Conservation (phyloP, 1,140 invertebrate species). For the Heterodera schachtii region DNA sequence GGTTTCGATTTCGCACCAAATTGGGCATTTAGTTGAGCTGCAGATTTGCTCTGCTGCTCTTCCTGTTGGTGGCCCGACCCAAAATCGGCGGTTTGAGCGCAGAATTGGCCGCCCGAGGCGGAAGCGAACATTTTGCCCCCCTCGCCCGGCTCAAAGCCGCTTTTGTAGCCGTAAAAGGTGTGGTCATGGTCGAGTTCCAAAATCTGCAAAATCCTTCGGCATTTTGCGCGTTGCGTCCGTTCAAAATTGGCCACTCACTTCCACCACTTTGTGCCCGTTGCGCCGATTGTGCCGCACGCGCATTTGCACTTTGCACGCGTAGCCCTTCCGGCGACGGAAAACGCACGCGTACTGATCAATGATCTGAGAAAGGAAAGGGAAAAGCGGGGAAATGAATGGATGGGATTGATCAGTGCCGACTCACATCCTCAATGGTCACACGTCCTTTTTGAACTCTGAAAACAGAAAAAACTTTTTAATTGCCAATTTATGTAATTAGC, state of each 20-base stretch:
- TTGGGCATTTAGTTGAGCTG: background rate
- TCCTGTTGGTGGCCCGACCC: background rate
- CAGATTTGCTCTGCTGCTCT: background rate
- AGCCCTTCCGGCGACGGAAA: slow-evolving; percentile 16
- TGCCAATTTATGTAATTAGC: no score
- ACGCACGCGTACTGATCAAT: slow-evolving; percentile 26
- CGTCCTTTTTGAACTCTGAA: slow-evolving; percentile 19
- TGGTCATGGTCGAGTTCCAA: slow-evolving; percentile 19
- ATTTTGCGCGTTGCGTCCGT: background rate
- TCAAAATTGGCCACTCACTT: slow-evolving; percentile 8
- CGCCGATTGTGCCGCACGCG: slow-evolving; percentile 27
- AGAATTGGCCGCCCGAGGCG: background rate
- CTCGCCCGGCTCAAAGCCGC: background rate
- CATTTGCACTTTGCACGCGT: slow-evolving; percentile 26
- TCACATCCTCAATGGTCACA: slow-evolving; percentile 28
- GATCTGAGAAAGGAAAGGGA: slow-evolving; percentile 12
- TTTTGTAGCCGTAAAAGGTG: slow-evolving; percentile 16
- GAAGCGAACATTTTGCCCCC: background rate
- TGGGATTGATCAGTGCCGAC: background rate
- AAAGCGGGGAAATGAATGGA: background rate
- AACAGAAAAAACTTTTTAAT: background rate
- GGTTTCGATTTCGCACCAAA: background rate
- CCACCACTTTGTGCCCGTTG: slow-evolving; percentile 23
- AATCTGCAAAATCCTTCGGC: slow-evolving; percentile 1
- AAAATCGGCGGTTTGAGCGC: background rate